Evolutionary conservation across 2,888 invertebrate species (phyloP).

Genomic region (Drosophila paracracens): DNA sequence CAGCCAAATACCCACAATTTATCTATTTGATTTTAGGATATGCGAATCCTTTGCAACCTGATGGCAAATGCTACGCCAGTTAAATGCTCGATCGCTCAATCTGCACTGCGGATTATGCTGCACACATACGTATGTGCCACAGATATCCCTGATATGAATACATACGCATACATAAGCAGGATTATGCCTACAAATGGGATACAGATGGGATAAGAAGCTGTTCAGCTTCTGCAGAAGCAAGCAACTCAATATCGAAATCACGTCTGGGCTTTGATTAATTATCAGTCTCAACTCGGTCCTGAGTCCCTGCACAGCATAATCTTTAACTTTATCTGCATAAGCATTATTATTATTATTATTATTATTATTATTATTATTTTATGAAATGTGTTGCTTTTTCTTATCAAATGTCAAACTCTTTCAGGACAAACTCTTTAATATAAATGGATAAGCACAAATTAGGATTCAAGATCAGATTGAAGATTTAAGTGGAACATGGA

Average conservation of each 20-base stretch:
- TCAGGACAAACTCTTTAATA: neutral
- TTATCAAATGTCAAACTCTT: neutral
- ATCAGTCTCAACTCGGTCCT: neutral
- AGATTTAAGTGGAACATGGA: neutral
- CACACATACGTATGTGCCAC: constrained; percentile 23
- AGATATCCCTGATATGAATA: neutral
- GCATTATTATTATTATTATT: neutral
- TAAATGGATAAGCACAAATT: neutral
- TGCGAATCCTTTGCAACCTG: constrained; percentile 27
- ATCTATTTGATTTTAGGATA: constrained; percentile 75
- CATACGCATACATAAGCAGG: neutral
- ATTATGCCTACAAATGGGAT: neutral
- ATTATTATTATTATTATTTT: too few species aligned
- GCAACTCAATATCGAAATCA: neutral
- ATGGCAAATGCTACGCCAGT: constrained; percentile 20
- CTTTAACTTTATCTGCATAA: neutral
- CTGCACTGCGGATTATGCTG: constrained; percentile 39
- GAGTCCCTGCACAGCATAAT: neutral
- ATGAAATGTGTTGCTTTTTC: neutral
- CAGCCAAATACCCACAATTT: constrained; percentile 68
- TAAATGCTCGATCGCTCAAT: constrained; percentile 52
- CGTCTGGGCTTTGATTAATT: neutral
- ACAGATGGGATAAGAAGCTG: neutral
- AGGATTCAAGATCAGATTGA: neutral
- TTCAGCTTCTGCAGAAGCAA: neutral